Conservation (phyloP, 2,888 invertebrate genomes). For the Cremastinae sp. region DNA sequence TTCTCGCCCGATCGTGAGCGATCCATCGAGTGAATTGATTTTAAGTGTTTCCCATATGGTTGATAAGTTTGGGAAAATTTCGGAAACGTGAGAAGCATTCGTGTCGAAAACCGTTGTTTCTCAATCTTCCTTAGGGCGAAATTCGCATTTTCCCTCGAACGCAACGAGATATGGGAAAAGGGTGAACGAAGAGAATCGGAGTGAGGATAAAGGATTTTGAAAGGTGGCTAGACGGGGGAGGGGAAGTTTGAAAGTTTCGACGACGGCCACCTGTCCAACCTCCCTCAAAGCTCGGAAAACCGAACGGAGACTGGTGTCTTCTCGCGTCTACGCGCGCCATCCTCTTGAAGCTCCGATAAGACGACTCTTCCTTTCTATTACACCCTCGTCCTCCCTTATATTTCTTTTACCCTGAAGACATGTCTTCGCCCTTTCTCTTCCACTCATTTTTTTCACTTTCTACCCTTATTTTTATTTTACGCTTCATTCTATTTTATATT, state of each 20-base stretch:
- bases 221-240: constrained; percentile 19
- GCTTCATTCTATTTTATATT: too few species aligned
- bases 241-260: constrained; percentile 62
- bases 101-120: neutral
- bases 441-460: too few species aligned
- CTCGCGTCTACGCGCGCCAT: too few species aligned
- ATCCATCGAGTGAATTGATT: too few species aligned
- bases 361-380: too few species aligned
- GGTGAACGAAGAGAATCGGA: constrained; percentile 9
- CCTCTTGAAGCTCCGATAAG: too few species aligned
- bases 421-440: too few species aligned
- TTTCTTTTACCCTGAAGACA: too few species aligned
- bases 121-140: neutral
- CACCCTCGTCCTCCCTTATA: too few species aligned
- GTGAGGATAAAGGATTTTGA: constrained; percentile 20
- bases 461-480: too few species aligned
- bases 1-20: too few species aligned
- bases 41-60: neutral
- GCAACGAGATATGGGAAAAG: neutral
- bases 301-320: constrained; percentile 4
- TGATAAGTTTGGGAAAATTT: neutral
- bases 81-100: neutral
- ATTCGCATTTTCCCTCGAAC: neutral
- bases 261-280: constrained; percentile 58
- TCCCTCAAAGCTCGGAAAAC: constrained; percentile 11